A percentile compares a stretch with the other conserved stretches of the same genome.
Conservation (phyloP, 1,140 invertebrate species). For the Hyposmocoma kahamanoa region DNA sequence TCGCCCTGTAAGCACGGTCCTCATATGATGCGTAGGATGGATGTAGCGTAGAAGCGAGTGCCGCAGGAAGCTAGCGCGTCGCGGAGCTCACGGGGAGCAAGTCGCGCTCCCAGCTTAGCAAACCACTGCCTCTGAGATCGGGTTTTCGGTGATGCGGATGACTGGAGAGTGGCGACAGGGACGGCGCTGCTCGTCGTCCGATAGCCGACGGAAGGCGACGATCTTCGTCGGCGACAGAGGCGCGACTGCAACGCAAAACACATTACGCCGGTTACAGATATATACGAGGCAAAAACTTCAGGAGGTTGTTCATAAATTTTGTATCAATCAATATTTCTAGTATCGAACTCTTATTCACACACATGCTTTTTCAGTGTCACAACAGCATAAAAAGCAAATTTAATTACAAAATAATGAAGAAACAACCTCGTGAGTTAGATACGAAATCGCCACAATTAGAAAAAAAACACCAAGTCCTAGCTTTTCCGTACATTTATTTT, state of each 20-base stretch:
- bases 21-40: neutral
- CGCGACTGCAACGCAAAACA: conserved; percentile 72
- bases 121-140: conserved; percentile 83
- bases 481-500: too few species aligned
- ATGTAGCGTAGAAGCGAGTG: neutral
- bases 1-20: neutral
- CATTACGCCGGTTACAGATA: too few species aligned
- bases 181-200: conserved; percentile 56
- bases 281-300: too few species aligned
- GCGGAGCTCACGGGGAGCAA: neutral
- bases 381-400: too few species aligned
- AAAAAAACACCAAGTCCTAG: too few species aligned
- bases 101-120: conserved; percentile 73
- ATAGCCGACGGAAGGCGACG: conserved; percentile 60
- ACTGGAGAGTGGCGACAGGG: conserved; percentile 76
- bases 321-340: too few species aligned
- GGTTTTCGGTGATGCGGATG: conserved; percentile 86
- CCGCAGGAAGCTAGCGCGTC: neutral
- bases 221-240: conserved; percentile 82
- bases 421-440: too few species aligned
- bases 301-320: too few species aligned
- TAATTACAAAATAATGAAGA: too few species aligned
- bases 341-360: too few species aligned
- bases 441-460: too few species aligned
- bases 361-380: too few species aligned